A percentile compares a stretch with the other conserved stretches of the same genome.
phyloP scores from a whole-genome alignment of 2,113 vertebrate species.

The Cyanoramphus novaezelandiae region DNA sequence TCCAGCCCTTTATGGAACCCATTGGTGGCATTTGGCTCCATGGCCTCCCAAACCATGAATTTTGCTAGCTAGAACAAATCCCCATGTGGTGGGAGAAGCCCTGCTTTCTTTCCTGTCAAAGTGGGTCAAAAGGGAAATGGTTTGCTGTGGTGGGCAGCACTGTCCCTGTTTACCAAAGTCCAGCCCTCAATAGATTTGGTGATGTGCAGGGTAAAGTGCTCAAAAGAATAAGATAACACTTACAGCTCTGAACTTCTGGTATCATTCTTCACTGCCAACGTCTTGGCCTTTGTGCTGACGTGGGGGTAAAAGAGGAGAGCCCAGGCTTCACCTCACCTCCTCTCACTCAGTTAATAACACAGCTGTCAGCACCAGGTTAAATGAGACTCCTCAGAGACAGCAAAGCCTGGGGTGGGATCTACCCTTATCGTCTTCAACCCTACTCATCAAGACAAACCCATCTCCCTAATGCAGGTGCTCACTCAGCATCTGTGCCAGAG shows the following conservation, averaged over 20 bases:
- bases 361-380: neutral
- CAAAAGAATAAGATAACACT: neutral
- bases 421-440: neutral
- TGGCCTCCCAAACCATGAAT: conserved; percentile 12
- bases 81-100: neutral
- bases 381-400: neutral
- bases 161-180: neutral
- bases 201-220: neutral
- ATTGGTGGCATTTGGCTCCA: conserved; percentile 23
- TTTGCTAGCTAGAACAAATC: neutral
- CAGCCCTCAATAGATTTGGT: neutral
- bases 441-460: neutral
- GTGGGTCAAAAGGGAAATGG: rapidly evolving
- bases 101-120: neutral
- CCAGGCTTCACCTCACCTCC: neutral
- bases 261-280: neutral
- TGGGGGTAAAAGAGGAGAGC: neutral
- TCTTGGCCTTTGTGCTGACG: neutral
- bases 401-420: neutral
- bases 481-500: neutral
- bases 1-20: conserved; percentile 15
- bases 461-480: neutral
- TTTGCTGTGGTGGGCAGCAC: neutral
- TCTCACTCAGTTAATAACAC: neutral
- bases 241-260: neutral